Base-by-base conservation (phyloP, 2,888 invertebrate species). In the Callosobruchus maculatus region DNA sequence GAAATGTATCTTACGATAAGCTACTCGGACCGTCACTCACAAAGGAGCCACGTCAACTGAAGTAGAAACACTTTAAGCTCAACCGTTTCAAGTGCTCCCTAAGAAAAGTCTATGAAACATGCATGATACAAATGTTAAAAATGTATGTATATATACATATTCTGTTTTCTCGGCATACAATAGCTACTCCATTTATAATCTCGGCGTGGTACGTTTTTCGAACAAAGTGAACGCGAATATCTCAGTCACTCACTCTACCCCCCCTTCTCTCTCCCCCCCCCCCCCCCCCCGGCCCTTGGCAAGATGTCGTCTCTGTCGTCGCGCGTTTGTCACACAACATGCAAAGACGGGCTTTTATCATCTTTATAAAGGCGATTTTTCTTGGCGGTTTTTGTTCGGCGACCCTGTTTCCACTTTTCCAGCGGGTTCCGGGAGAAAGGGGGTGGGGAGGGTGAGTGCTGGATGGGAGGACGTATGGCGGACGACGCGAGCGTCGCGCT, bases 341-440 rank as follows among this genome's bases (percentile, higher is more conserved):
- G 86, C 86, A 86, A 86, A 87, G 86, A 86, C 85, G 85, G 81
- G 85, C 87, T 86, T 87, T 87, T 86, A 87, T 87, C 87, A 86
- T 87, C 84, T 86, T 86, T 85, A 86, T 86, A 86, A 87, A 84
- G 86, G 86, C 86, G 85, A 87, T 87, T 87, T 87, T 87, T 87
- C 86, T 87, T 85, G 80, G 83, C 83, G 83, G 83, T 86, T 87
- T 86, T 86, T 85, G 84, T 84, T 82, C 79, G 81, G 79, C 83
- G 83, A 83, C 83, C 84, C 85, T 85, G 85, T 85, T 84, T 85
- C 84, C 85, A 84, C 83, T 85, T 83, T 68, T 82, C 84, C 81
- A 81, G 82, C 83, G 82, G 83, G 84, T 84, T 85, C 85, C 85
- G 85, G 84, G 81, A 80, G 75, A 76, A 76, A 73, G 76, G 76